Evolutionary conservation across 2,113 vertebrate species (phyloP).

Genomic region (Rhagologus leucostigma): DNA sequence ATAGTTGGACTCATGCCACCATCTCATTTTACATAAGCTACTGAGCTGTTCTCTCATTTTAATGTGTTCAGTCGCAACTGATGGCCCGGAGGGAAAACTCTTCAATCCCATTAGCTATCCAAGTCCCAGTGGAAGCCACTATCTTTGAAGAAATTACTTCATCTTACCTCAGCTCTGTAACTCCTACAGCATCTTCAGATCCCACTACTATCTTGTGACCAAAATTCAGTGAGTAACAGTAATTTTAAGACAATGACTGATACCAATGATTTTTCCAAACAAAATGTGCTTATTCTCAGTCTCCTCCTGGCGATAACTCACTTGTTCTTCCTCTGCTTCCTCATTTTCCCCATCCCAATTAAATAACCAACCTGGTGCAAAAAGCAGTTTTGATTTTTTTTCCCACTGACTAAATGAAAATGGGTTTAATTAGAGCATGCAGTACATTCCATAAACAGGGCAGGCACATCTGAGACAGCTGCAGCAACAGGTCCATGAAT

Average conservation of each 20-base stretch:
- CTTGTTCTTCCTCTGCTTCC: not conserved
- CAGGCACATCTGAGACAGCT: not conserved
- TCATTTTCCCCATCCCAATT: constrained; percentile 36
- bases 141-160: constrained; percentile 32
- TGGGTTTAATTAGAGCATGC: constrained; percentile 36
- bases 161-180: not conserved
- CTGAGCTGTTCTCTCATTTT: constrained; percentile 33
- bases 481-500: not conserved
- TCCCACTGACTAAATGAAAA: constrained; percentile 18
- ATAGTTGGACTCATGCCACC: not conserved
- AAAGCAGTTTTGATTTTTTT: constrained; percentile 12
- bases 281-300: constrained; percentile 5
- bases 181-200: not conserved
- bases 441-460: not conserved
- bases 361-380: not conserved
- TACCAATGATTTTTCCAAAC: constrained; percentile 17
- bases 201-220: not conserved
- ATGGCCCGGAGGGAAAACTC: not conserved
- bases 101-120: constrained; percentile 13
- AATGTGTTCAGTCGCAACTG: not conserved
- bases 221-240: constrained; percentile 13
- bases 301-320: constrained; percentile 1
- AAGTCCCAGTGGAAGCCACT: constrained; percentile 2
- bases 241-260: constrained; percentile 3
- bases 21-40: constrained; percentile 30